phyloP scores from a whole-genome alignment of 1,140 invertebrate species.

The Steinernema feltiae region DNA sequence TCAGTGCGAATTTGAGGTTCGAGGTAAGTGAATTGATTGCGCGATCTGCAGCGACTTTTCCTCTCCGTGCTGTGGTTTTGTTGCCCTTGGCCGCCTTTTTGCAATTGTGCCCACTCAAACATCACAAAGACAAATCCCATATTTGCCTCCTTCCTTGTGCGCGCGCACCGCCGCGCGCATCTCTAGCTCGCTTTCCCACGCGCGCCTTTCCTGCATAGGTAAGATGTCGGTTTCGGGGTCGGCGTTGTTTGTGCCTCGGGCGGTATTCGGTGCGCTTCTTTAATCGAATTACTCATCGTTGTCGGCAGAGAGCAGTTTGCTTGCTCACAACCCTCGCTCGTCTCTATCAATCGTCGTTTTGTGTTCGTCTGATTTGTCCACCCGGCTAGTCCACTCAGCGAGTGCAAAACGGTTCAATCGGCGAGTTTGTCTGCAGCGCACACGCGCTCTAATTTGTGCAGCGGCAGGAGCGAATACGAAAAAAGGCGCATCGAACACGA shows the following conservation, averaged over 20 bases:
- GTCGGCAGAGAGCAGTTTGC: neutral
- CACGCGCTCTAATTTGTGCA: neutral
- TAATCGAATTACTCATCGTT: conserved; percentile 10
- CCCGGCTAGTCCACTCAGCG: neutral
- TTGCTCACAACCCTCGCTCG: too few species aligned
- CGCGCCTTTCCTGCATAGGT: neutral
- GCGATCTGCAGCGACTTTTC: neutral
- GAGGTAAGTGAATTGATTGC: conserved; percentile 2
- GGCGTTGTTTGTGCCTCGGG: neutral
- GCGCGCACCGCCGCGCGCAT: neutral
- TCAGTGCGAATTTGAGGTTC: neutral
- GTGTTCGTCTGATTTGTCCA: neutral
- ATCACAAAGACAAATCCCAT: neutral
- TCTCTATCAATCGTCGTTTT: too few species aligned
- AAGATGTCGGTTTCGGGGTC: neutral
- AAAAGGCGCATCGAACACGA: conserved; percentile 8
- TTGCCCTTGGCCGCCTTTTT: conserved; percentile 3
- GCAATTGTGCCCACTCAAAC: neutral
- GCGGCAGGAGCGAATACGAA: neutral
- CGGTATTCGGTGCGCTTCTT: neutral
- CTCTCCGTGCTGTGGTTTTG: neutral
- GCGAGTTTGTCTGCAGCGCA: too few species aligned
- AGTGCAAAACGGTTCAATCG: too few species aligned
- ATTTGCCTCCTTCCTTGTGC: neutral
- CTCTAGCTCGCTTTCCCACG: neutral